Base-by-base conservation (phyloP, 2,113 vertebrate species). In the Charadrius vociferus region DNA sequence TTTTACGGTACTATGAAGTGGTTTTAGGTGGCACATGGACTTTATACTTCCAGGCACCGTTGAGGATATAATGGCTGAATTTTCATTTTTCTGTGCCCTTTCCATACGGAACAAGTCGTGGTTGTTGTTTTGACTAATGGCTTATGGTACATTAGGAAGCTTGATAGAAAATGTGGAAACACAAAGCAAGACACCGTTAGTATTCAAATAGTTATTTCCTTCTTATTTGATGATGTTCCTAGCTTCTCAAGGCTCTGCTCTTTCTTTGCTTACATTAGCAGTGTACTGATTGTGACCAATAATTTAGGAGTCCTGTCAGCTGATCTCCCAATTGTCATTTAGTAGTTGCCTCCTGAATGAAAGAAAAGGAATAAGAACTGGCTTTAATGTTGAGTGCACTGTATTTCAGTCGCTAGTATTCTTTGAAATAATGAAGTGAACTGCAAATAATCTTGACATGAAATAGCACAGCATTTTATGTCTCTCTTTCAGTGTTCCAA, bases 401-500 rank as follows among this genome's bases (percentile, higher is more conserved):
- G 36, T 85, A 32, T 90, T 96, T 96, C 61, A 92, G 70, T 90
- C 12, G 5, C 36, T 53, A 29, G 52, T 81, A 61, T 75, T 86
- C 67, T 94, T 95, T 93, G 71, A 96, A 95, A 85, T 88, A 93
- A 88, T 72, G 55, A 96, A 95, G 17, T 92, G 86, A 95, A 55
- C 78, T 94, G 67, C 65, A 97, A 43, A 86, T 91, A 91, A 70
- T 96, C 79, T 94, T 88, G 73, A 73, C 75, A 45, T 95, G 56
- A 97, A 95, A 63, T 91, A 93, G 34, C 45, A 61, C 62, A 62
- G 21, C 23, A 45, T 91, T 97, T 97, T 96, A 82, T 95, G 34
- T 89, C 56, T 94, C 81, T 83, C 83, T 94, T 67, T 95, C 84
- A 93, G 50, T 93, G 79, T 95, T 97, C 95, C 70, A 96, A 95